Evolutionary conservation across 2,113 vertebrate species (phyloP).

Genomic region (Collichthys lucidus): DNA sequence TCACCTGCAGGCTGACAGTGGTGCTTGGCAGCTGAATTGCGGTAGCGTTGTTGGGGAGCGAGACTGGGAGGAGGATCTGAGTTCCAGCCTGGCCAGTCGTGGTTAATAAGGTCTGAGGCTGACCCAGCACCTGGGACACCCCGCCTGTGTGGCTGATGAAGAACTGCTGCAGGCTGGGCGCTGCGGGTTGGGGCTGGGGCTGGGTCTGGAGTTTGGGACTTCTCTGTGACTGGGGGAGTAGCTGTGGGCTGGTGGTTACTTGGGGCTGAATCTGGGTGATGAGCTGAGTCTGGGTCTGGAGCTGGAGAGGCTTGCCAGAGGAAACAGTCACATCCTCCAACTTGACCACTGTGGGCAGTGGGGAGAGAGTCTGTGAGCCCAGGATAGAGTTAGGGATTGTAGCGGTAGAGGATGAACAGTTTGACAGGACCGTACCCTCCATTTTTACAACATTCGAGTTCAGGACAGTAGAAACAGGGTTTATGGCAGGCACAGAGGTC

Average conservation of each 20-base stretch:
- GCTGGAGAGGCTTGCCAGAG: slow-evolving; percentile 58
- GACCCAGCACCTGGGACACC: slow-evolving; percentile 87
- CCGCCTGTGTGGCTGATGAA: slow-evolving; percentile 88
- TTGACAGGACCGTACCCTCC: slow-evolving; percentile 69
- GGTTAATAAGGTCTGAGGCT: slow-evolving; percentile 87
- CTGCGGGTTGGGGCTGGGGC: slow-evolving; percentile 43
- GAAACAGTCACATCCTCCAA: slow-evolving; percentile 80
- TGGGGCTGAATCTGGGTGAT: slow-evolving; percentile 61
- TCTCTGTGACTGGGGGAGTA: slow-evolving; percentile 52
- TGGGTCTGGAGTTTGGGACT: slow-evolving; percentile 63
- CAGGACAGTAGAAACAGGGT: slow-evolving; percentile 27
- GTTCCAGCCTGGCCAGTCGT: slow-evolving; percentile 85
- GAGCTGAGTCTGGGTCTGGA: slow-evolving; percentile 63
- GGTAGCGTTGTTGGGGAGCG: slow-evolving; percentile 86
- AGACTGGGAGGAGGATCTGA: slow-evolving; percentile 92
- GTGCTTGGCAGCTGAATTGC: slow-evolving; percentile 90
- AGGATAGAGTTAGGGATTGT: slow-evolving; percentile 52
- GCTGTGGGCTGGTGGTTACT: slow-evolving; percentile 36
- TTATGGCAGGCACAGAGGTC: slow-evolving; percentile 8
- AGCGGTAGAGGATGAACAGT: slow-evolving; percentile 63
- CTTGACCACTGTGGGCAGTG: slow-evolving; percentile 73
- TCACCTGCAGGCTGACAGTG: slow-evolving; percentile 90
- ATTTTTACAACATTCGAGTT: slow-evolving; percentile 72
- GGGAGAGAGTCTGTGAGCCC: slow-evolving; percentile 37
- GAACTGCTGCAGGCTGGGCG: slow-evolving; percentile 86